These are phyloP conservation scores for Clarias pachynema DNA, from an alignment of 2,797 vertebrate species.

Conservation along the genomic window DNA sequence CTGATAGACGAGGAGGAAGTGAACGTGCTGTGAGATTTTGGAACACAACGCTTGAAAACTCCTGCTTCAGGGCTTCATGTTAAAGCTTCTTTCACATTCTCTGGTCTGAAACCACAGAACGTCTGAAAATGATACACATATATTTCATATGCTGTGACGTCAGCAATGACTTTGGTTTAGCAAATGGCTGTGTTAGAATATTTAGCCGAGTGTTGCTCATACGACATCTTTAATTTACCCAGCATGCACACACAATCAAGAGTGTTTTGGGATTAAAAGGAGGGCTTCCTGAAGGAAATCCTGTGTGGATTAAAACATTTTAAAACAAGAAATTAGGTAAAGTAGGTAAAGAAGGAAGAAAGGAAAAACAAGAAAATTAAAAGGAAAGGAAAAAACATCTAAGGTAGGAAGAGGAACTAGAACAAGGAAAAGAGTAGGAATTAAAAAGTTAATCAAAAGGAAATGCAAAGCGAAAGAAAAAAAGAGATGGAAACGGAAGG, in stretches of 20 bases:
- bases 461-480: not conserved
- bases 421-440: not conserved
- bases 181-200: too few relatives aligned
- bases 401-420: too few relatives aligned
- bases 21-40: not conserved
- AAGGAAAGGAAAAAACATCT: not conserved
- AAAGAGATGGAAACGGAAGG: not conserved
- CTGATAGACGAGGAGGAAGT: not conserved
- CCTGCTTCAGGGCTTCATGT: not conserved
- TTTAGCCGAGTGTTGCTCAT: not conserved
- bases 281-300: not conserved
- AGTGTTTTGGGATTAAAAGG: not conserved
- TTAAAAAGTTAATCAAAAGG: not conserved
- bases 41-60: not conserved
- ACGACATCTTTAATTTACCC: not conserved
- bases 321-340: not conserved
- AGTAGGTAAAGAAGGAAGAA: not conserved
- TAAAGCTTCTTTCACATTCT: not conserved
- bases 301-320: too few relatives aligned
- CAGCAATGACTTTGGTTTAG: too few relatives aligned
- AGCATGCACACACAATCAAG: not conserved
- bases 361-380: not conserved
- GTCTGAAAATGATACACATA: not conserved
- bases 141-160: too few relatives aligned
- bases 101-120: not conserved